These are phyloP conservation scores for Hypanus sabinus DNA, from an alignment of 2,113 vertebrate species.

Conservation along the genomic window DNA sequence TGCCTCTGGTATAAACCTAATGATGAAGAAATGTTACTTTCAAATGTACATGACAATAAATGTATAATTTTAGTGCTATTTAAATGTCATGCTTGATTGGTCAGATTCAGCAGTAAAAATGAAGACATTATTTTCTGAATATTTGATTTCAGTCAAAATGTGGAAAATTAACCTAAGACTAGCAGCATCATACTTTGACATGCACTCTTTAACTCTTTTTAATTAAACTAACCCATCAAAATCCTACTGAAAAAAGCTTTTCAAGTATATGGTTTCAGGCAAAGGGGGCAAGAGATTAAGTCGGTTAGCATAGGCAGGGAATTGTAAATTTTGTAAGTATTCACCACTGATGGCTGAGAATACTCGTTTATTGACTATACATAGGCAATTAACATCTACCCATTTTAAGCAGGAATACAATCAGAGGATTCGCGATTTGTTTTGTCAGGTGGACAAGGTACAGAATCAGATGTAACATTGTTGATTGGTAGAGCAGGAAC, in stretches of 20 bases:
- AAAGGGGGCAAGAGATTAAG: neutral
- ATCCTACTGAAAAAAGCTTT: neutral
- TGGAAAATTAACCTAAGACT: neutral
- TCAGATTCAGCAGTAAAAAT: neutral
- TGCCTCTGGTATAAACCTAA: neutral
- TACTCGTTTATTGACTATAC: no score
- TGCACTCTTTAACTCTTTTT: no score
- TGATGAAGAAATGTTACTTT: neutral
- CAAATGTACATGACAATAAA: neutral
- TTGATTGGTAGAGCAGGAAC: no score
- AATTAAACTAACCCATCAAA: neutral
- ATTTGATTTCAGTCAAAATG: neutral
- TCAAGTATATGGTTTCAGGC: neutral
- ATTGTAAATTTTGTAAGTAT: no score
- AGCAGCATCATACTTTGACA: neutral
- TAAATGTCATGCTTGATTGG: conserved; percentile 31
- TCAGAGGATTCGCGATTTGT: no score
- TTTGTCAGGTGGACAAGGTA: no score
- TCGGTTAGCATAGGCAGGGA: no score
- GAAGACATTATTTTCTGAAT: neutral
- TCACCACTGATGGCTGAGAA: no score
- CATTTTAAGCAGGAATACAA: no score
- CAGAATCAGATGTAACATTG: no score
- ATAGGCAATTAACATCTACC: no score
- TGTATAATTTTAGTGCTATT: conserved; percentile 14